Percentiles rank a stretch among this genome's conserved stretches.
Conservation (phyloP, 2,888 invertebrate species). For the Diadromus collaris region DNA sequence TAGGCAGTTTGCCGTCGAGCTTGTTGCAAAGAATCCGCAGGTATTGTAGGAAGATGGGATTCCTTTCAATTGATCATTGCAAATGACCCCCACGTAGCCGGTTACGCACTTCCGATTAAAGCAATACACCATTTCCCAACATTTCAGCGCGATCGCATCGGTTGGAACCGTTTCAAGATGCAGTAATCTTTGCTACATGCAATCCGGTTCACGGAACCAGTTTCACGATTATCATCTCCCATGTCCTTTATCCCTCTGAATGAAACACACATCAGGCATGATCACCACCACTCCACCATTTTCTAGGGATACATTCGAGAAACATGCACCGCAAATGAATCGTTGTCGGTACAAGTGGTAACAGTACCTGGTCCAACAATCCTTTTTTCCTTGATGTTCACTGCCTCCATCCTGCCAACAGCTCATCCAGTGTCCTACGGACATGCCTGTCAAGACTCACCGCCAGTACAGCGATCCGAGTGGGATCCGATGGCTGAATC, state of each 20-base stretch:
- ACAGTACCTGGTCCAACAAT: slow-evolving; percentile 3
- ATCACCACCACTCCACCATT: background rate
- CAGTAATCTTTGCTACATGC: background rate
- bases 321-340: background rate
- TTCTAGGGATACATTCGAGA: background rate
- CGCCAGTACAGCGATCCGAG: slow-evolving; percentile 11
- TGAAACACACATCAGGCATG: background rate
- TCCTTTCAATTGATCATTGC: background rate
- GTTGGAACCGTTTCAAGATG: background rate
- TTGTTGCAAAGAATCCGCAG: background rate
- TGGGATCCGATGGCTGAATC: slow-evolving; percentile 29
- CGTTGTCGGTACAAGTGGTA: background rate
- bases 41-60: background rate
- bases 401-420: background rate
- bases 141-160: background rate
- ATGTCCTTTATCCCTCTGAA: background rate
- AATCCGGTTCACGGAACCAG: background rate
- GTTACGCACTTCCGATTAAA: background rate
- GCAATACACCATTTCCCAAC: background rate
- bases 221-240: background rate
- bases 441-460: slow-evolving; percentile 29
- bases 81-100: background rate
- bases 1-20: background rate
- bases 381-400: background rate
- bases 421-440: slow-evolving; percentile 8